phyloP scores from a whole-genome alignment of 2,888 invertebrate species.

The Sarcophaga caerulescens region DNA sequence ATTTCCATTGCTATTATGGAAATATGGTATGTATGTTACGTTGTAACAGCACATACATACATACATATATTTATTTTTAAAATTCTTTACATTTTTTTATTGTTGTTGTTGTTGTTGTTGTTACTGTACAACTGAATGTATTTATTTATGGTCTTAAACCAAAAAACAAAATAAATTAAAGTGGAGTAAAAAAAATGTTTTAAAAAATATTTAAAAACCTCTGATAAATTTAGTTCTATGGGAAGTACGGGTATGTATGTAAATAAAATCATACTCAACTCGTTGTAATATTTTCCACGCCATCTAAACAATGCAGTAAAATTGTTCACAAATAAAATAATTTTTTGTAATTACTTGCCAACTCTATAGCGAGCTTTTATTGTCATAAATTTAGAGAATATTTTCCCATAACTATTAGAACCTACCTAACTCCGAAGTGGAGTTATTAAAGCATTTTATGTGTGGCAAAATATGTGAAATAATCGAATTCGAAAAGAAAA shows the following conservation, averaged over 20 bases:
- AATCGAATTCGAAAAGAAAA: too few species aligned
- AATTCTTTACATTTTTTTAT: not conserved
- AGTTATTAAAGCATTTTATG: not conserved
- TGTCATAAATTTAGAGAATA: slow-evolving; percentile 11
- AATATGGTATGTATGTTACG: not conserved
- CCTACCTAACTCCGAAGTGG: slow-evolving; percentile 3
- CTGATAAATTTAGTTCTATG: not conserved
- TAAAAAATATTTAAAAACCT: not conserved
- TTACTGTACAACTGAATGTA: too few species aligned
- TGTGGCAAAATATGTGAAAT: too few species aligned
- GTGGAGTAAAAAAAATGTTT: not conserved
- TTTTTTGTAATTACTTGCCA: too few species aligned
- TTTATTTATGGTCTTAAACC: too few species aligned
- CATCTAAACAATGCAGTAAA: slow-evolving; percentile 8
- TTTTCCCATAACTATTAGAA: slow-evolving; percentile 47
- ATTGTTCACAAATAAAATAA: slow-evolving; percentile 12
- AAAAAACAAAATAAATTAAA: not conserved
- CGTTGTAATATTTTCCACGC: not conserved
- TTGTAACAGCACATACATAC: too few species aligned
- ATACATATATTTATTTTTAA: not conserved
- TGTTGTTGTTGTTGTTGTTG: not conserved
- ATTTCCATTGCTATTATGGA: not conserved
- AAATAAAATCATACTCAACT: slow-evolving; percentile 3
- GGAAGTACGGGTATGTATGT: not conserved
- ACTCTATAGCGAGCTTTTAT: not conserved